These are phyloP conservation scores for Rallus crepitans DNA, from an alignment of 2,797 vertebrate genomes.

Conservation along the genomic window DNA sequence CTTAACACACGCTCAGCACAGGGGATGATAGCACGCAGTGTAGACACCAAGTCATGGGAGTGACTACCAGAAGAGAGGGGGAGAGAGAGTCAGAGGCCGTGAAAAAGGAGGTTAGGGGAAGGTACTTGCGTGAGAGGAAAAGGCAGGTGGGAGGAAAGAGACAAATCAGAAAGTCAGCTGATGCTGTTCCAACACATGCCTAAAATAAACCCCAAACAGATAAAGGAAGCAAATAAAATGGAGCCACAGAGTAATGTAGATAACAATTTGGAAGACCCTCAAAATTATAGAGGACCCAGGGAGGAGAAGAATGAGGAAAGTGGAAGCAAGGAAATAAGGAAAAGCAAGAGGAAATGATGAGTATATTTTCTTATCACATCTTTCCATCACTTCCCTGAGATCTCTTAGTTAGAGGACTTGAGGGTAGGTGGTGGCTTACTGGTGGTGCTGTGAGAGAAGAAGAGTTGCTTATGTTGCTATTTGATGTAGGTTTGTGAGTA, in stretches of 20 bases:
- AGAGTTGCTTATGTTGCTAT: background rate
- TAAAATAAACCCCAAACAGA: background rate
- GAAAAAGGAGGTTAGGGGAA: background rate
- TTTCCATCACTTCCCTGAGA: background rate
- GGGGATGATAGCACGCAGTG: background rate
- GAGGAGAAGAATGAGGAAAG: background rate
- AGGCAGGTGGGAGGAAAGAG: background rate
- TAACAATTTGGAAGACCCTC: background rate
- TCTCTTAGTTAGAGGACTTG: background rate
- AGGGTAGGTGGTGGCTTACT: background rate
- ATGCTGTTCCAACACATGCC: background rate
- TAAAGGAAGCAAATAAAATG: background rate
- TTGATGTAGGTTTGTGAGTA: background rate
- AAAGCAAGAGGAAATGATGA: background rate
- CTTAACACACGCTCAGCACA: rapidly evolving
- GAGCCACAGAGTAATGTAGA: background rate
- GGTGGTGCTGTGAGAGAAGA: background rate
- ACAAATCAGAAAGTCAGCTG: background rate
- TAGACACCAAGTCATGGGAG: background rate
- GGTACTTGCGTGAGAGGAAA: background rate
- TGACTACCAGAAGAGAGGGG: background rate
- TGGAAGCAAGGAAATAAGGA: background rate
- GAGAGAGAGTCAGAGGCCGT: background rate
- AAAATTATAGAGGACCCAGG: background rate
- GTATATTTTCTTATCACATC: background rate